Percentiles rank a stretch among this genome's conserved stretches.
Evolutionary conservation across 2,888 invertebrate genomes (phyloP).

Genomic region (Patella caerulea): DNA sequence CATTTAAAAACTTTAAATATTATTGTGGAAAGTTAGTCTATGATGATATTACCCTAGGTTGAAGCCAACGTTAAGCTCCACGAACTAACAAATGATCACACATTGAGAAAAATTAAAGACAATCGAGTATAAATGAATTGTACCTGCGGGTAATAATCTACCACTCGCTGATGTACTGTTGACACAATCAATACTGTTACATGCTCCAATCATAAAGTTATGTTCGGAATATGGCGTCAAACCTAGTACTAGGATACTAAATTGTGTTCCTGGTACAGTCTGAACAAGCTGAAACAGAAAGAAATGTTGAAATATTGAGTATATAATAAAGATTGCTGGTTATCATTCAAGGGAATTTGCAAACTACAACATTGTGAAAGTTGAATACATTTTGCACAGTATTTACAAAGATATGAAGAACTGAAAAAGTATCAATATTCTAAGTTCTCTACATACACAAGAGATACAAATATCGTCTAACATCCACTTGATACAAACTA

Average conservation of each 20-base stretch:
- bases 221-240: slow-evolving; percentile 63
- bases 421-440: not conserved
- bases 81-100: too few relatives aligned
- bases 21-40: too few relatives aligned
- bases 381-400: too few relatives aligned
- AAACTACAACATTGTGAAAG: too few relatives aligned
- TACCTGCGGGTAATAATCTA: slow-evolving; percentile 60
- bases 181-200: slow-evolving; percentile 68
- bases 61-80: too few relatives aligned
- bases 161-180: slow-evolving; percentile 64
- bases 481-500: too few relatives aligned
- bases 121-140: not conserved
- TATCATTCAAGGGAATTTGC: too few relatives aligned
- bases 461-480: too few relatives aligned
- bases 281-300: slow-evolving; percentile 37
- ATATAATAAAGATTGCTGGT: too few relatives aligned
- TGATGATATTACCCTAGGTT: too few relatives aligned
- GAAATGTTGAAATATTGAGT: not conserved
- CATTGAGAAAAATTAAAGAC: too few relatives aligned
- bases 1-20: too few relatives aligned
- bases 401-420: not conserved
- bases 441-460: not conserved
- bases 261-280: slow-evolving; percentile 38
- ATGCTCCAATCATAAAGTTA: slow-evolving; percentile 61
- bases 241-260: slow-evolving; percentile 42